Conservation (phyloP, 2,888 invertebrate genomes). For the Mythimna pallens region DNA sequence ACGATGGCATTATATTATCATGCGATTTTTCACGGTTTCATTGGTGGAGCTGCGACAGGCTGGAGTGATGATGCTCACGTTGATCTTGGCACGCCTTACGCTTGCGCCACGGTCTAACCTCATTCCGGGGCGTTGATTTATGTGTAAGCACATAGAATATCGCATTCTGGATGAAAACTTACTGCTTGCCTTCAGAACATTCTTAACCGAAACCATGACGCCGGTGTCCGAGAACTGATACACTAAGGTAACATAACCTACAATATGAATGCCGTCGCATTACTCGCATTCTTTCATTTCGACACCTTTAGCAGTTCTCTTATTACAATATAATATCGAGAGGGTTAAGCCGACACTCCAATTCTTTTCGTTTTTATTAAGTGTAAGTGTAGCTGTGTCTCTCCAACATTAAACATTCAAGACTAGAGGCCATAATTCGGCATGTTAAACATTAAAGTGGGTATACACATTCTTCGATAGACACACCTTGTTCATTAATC, state of each 20-base stretch:
- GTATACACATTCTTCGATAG: background rate
- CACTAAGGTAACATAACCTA: slow-evolving; percentile 9
- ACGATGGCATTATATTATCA: slow-evolving; percentile 13
- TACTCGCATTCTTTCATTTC: slow-evolving; percentile 20
- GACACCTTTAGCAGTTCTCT: slow-evolving; percentile 1
- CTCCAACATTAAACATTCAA: background rate
- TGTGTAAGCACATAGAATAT: slow-evolving; percentile 24
- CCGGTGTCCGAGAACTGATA: slow-evolving; percentile 22
- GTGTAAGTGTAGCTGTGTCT: background rate
- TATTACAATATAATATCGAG: slow-evolving; percentile 10
- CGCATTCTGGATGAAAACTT: slow-evolving; percentile 20
- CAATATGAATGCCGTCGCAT: background rate
- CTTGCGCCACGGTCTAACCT: slow-evolving; percentile 26
- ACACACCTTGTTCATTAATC: slow-evolving; percentile 5
- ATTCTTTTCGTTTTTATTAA: background rate
- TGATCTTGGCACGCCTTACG: slow-evolving; percentile 49
- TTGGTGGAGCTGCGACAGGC: slow-evolving; percentile 13
- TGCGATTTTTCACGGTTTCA: slow-evolving; percentile 21
- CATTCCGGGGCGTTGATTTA: slow-evolving; percentile 37
- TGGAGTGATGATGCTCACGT: slow-evolving; percentile 30
- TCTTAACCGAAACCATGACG: slow-evolving; percentile 20
- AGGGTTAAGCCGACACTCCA: background rate
- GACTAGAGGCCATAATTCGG: background rate
- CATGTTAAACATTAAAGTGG: background rate
- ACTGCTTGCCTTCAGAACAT: slow-evolving; percentile 28